phyloP scores from a whole-genome alignment of 2,113 vertebrate species.

The Oreocharis arfaki region DNA sequence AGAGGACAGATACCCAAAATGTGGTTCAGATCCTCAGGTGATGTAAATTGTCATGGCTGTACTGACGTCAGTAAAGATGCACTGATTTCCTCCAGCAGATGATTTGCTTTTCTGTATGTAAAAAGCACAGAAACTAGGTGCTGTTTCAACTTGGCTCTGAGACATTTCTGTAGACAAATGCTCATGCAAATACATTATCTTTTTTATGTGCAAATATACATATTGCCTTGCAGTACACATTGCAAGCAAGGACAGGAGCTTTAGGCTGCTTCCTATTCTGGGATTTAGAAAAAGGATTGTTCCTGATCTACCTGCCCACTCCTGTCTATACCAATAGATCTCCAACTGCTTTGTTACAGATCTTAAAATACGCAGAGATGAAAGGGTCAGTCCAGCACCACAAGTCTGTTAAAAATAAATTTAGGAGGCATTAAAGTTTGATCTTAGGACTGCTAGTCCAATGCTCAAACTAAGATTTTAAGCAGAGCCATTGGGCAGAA shows the following conservation, averaged over 20 bases:
- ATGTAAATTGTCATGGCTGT: constrained; percentile 3
- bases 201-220: background rate
- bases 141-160: background rate
- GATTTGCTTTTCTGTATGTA: background rate
- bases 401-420: constrained; percentile 3
- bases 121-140: background rate
- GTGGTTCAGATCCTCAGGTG: constrained; percentile 20
- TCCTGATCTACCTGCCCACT: background rate
- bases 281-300: background rate
- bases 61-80: constrained; percentile 3
- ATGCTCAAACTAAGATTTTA: background rate
- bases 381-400: constrained; percentile 4
- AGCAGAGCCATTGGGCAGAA: background rate
- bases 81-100: background rate
- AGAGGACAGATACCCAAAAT: background rate
- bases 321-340: background rate
- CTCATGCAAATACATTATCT: background rate
- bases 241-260: background rate
- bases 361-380: background rate
- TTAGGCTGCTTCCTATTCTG: background rate
- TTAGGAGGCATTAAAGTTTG: background rate
- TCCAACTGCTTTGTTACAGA: background rate
- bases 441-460: background rate
- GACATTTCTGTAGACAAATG: background rate
- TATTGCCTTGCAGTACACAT: background rate